Base-by-base conservation (phyloP, 2,888 invertebrate species). In the Epinotia brunnichana region DNA sequence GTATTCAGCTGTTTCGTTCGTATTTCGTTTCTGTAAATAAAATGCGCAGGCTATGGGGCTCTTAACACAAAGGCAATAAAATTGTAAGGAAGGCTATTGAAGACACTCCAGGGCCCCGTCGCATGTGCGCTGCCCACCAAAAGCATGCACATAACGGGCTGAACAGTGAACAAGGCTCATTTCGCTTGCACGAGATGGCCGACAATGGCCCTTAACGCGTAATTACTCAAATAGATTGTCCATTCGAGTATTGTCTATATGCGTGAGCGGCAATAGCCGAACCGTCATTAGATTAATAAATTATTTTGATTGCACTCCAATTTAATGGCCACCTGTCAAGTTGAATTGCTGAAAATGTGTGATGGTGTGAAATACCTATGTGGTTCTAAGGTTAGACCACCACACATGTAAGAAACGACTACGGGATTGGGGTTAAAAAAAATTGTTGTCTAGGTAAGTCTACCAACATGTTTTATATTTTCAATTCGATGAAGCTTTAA, bases 161-260 rank as follows among this genome's bases (percentile, higher is more conserved):
- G 87, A n/a, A 88, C 88, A 87, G 87, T 86, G 90, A 89, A 90
- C 92, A 91, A 88, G 90, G 89, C 89, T 91, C 90, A 90, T 91
- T 91, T 89, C 86, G 86, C 86, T 86, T 87, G 87, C 85, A 87
- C 92, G 91, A 92, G 92, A 93, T 92, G 90, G 90, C 91, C 86
- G 90, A 92, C 92, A 92, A 92, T 91, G 86, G 92, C 90, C 92
- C 92, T 92, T 90, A 88, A 92, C 88, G 91, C 87, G 90, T 92
- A 92, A 92, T 93, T 92, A 92, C 92, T 93, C 92, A 92, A 92
- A 93, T 92, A 91, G 92, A 92, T 92, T 91, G 92, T 90, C 92
- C 91, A 90, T 91, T 92, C 89, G 91, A 88, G 91, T 86, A 91
- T 93, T 92, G 91, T 91, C 85, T 87, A 83, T 86, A 83, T 85